A percentile compares a stretch with the other conserved stretches of the same genome.
These are phyloP conservation scores for Hipposideros armiger DNA, from an alignment of 2,113 vertebrate genomes.

Conservation along the genomic window DNA sequence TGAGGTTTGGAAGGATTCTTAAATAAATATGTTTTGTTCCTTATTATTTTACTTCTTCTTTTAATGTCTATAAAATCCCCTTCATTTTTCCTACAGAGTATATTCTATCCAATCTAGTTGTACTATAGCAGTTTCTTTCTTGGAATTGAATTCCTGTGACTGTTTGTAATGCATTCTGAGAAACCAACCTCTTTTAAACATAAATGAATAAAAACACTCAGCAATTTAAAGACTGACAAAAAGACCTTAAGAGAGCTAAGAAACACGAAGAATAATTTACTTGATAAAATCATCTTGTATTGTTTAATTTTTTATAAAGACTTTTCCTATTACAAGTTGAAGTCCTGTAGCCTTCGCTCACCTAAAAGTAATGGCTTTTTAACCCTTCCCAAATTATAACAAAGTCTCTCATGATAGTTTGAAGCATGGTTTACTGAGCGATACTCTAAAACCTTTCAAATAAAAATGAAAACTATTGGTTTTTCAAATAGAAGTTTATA, in stretches of 20 bases:
- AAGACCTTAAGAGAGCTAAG: conserved; percentile 41
- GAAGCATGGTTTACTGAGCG: conserved; percentile 43
- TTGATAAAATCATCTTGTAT: conserved; percentile 12
- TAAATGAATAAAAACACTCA: conserved; percentile 31
- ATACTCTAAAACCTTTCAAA: conserved; percentile 39
- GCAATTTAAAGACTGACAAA: background rate
- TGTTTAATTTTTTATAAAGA: conserved; percentile 40
- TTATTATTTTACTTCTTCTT: conserved; percentile 21
- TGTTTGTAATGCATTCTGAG: conserved; percentile 9
- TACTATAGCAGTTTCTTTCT: conserved; percentile 41
- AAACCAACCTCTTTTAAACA: conserved; percentile 59
- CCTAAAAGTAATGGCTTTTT: conserved; percentile 48
- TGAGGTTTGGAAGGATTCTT: conserved; percentile 56
- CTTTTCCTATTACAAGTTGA: background rate
- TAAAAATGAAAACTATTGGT: conserved; percentile 6
- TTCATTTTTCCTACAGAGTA: background rate
- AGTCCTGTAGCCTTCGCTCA: conserved; percentile 35
- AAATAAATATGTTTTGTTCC: conserved; percentile 18
- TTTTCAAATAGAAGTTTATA: background rate
- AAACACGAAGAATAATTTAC: conserved; percentile 26
- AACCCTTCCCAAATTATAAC: conserved; percentile 31
- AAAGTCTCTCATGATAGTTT: conserved; percentile 49
- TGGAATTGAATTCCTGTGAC: conserved; percentile 27
- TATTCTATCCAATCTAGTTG: conserved; percentile 21
- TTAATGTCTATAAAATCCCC: background rate